These are phyloP conservation scores for Drosophila saltans DNA, from an alignment of 1,140 invertebrate genomes.

Conservation along the genomic window DNA sequence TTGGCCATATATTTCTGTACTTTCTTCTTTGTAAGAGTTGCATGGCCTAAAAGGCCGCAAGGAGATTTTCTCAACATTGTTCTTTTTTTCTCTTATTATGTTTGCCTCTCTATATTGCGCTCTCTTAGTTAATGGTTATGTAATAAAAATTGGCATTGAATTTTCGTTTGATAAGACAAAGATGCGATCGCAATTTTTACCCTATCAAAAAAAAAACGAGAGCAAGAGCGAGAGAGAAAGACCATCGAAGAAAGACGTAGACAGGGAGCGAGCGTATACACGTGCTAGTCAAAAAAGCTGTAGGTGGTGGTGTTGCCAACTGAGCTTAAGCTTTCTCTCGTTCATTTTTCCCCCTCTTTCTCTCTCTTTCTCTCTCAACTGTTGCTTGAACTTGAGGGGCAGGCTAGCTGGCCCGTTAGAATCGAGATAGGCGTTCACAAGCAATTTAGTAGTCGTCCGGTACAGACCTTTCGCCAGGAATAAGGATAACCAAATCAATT, in stretches of 20 bases:
- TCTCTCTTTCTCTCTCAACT: conserved; percentile 40
- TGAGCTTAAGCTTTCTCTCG: conserved; percentile 23
- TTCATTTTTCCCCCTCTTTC: conserved; percentile 26
- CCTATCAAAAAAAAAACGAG: conserved; percentile 8
- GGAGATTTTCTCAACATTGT: conserved; percentile 16
- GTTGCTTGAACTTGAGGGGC: conserved; percentile 68
- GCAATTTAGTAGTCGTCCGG: conserved; percentile 80
- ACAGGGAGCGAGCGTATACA: conserved; percentile 48
- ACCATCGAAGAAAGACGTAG: conserved; percentile 31
- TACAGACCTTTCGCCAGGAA: conserved; percentile 77
- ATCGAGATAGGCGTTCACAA: conserved; percentile 61
- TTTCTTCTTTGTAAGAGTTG: not conserved
- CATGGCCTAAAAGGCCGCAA: conserved; percentile 38
- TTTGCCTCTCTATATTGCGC: not conserved
- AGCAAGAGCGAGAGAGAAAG: conserved; percentile 7
- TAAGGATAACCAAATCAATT: conserved; percentile 65
- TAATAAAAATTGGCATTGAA: conserved; percentile 20
- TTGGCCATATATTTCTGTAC: conserved; percentile 34
- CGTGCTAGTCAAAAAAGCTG: conserved; percentile 41
- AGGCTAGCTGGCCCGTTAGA: conserved; percentile 59
- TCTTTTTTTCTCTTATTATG: not conserved
- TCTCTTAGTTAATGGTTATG: conserved; percentile 13
- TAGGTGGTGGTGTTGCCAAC: conserved; percentile 40
- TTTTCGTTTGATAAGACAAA: conserved; percentile 17
- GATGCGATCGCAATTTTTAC: conserved; percentile 14